These are phyloP conservation scores for Papilio gigon DNA, from an alignment of 2,888 invertebrate species.

Conservation along the genomic window DNA sequence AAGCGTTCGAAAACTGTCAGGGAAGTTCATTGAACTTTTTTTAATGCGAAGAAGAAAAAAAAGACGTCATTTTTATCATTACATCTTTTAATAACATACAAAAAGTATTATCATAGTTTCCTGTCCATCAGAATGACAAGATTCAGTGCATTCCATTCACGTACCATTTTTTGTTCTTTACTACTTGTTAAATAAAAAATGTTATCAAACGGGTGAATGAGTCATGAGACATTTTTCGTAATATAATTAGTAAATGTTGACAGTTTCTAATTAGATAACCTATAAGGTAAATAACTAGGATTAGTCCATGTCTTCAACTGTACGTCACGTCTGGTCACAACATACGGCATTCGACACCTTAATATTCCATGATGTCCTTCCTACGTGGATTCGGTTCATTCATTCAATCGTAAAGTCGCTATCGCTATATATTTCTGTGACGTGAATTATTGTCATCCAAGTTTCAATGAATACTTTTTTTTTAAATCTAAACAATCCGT, in stretches of 20 bases:
- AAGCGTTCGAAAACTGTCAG: slow-evolving; percentile 62
- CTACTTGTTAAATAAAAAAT: not conserved
- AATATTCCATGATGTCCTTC: not conserved
- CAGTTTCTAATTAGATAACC: not conserved
- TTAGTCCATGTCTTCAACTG: not conserved
- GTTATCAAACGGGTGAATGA: not conserved
- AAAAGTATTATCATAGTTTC: slow-evolving; percentile 4
- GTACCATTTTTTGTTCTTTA: too few relatives aligned
- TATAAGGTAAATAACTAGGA: not conserved
- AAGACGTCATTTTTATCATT: slow-evolving; percentile 43
- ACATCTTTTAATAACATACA: not conserved
- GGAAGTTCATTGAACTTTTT: slow-evolving; percentile 72
- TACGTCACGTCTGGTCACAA: too few relatives aligned
- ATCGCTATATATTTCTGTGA: not conserved
- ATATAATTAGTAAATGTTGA: not conserved
- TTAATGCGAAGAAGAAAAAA: slow-evolving; percentile 38
- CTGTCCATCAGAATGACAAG: not conserved
- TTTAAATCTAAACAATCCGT: not conserved
- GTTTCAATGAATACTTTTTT: not conserved
- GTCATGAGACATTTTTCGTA: not conserved
- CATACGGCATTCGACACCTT: not conserved
- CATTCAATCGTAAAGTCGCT: not conserved
- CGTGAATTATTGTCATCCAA: not conserved
- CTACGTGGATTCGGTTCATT: not conserved
- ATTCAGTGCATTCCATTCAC: not conserved